Conservation (phyloP, 2,888 invertebrate genomes). For the Mythimna lalbum region DNA sequence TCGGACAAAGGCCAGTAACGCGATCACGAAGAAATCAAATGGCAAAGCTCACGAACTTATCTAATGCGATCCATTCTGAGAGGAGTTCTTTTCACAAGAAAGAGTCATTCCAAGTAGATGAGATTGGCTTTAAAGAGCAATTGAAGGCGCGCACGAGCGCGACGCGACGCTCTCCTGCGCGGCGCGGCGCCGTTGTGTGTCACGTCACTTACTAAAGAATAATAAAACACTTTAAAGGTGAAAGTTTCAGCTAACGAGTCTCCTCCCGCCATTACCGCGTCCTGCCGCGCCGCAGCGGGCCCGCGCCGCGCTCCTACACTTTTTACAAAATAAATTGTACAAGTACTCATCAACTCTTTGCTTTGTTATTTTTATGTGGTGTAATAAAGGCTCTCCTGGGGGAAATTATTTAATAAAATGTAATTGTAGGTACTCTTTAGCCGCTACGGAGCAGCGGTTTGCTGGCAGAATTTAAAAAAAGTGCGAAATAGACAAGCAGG, state of each 20-base stretch:
- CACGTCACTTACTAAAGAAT: conserved; percentile 58
- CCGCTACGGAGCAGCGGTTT: neutral
- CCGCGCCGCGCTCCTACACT: conserved; percentile 33
- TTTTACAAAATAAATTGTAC: conserved; percentile 56
- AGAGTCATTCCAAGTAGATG: conserved; percentile 44
- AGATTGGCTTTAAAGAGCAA: conserved; percentile 37
- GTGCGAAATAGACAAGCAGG: neutral
- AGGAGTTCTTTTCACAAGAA: conserved; percentile 51
- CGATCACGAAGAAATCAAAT: conserved; percentile 55
- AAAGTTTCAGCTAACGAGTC: conserved; percentile 67
- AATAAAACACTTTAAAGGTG: conserved; percentile 68
- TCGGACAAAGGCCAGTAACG: conserved; percentile 68
- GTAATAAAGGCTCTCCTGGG: conserved; percentile 40
- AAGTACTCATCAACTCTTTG: conserved; percentile 49
- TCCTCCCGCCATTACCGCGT: conserved; percentile 45
- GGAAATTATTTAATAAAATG: conserved; percentile 46
- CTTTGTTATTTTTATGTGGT: conserved; percentile 53
- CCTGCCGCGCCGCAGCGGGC: neutral
- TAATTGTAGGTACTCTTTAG: conserved; percentile 9
- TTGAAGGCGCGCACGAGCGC: conserved; percentile 23
- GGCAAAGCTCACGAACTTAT: conserved; percentile 51
- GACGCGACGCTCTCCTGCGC: neutral
- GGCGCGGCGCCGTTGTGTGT: conserved; percentile 20
- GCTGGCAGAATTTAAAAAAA: too few species aligned
- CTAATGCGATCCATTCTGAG: conserved; percentile 59